Conservation (phyloP, 37 sponge, comb jelly and placozoan genomes). For the Theonella swinhoei region DNA sequence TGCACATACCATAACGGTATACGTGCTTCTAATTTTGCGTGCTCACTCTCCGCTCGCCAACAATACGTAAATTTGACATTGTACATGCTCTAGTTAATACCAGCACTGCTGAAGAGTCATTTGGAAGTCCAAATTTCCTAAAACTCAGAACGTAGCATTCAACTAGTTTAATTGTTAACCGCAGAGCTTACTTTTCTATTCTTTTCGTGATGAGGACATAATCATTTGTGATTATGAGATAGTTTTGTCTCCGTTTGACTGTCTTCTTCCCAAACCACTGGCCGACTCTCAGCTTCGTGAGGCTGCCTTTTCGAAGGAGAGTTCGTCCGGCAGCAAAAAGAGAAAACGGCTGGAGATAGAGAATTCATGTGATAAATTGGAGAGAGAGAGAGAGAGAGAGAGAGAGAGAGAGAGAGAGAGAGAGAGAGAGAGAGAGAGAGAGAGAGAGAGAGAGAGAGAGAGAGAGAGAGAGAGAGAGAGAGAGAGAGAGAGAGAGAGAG, state of each 20-base stretch:
- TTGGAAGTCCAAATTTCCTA: slow-evolving; percentile 30
- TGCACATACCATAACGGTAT: too few relatives aligned
- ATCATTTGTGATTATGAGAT: not conserved
- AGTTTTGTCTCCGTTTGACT: not conserved
- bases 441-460: not conserved
- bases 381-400: not conserved
- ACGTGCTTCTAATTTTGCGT: too few relatives aligned
- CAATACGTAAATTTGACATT: slow-evolving; percentile 66
- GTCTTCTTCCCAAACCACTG: not conserved
- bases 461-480: not conserved
- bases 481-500: not conserved
- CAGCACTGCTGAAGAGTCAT: slow-evolving; percentile 21
- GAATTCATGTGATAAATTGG: not conserved
- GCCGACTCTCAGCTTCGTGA: not conserved
- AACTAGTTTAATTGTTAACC: too few relatives aligned
- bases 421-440: not conserved
- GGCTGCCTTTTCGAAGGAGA: not conserved
- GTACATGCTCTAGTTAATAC: slow-evolving; percentile 31
- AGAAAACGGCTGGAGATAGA: not conserved
- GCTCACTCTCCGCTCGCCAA: too few relatives aligned
- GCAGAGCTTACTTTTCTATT: not conserved
- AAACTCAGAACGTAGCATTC: slow-evolving; percentile 58
- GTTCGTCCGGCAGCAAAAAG: not conserved
- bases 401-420: not conserved
- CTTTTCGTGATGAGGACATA: not conserved